phyloP scores from a whole-genome alignment of 1,140 invertebrate genomes.

The Bombyx mandarina region DNA sequence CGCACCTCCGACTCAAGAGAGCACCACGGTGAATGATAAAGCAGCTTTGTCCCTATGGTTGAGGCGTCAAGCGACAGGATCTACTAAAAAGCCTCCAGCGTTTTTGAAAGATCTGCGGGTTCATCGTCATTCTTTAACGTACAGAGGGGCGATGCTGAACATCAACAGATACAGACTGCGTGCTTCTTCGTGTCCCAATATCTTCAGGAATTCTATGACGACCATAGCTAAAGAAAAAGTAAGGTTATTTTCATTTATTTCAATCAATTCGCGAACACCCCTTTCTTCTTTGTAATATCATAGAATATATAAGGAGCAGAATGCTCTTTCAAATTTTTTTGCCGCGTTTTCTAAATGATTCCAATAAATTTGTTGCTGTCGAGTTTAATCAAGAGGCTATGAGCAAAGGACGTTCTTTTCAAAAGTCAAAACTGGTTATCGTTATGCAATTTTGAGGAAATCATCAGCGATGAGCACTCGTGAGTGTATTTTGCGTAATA shows the following conservation, averaged over 20 bases:
- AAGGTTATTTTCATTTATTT: slow-evolving; percentile 7
- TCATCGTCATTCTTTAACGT: slow-evolving; percentile 84
- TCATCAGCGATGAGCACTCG: too few relatives aligned
- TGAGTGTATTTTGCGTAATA: too few relatives aligned
- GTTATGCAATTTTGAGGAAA: too few relatives aligned
- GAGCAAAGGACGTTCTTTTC: too few relatives aligned
- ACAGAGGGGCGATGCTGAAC: slow-evolving; percentile 89
- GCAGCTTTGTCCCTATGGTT: slow-evolving; percentile 73
- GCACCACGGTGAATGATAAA: slow-evolving; percentile 45
- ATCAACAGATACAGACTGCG: slow-evolving; percentile 84
- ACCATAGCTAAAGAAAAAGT: slow-evolving; percentile 85
- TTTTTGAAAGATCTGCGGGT: slow-evolving; percentile 80
- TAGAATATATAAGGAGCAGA: too few relatives aligned
- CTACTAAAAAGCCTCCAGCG: slow-evolving; percentile 72
- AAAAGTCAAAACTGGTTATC: too few relatives aligned
- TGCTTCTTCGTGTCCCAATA: slow-evolving; percentile 90
- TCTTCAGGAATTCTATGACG: slow-evolving; percentile 89
- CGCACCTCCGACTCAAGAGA: slow-evolving; percentile 23
- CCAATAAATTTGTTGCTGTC: too few relatives aligned
- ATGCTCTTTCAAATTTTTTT: too few relatives aligned
- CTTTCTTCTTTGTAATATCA: too few relatives aligned
- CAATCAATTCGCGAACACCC: too few relatives aligned
- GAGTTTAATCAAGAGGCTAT: too few relatives aligned
- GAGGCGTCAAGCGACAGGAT: slow-evolving; percentile 58
- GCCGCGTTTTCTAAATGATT: too few relatives aligned